Evolutionary conservation across 2,888 invertebrate genomes (phyloP).

Genomic region (Philopedon plagiatum): DNA sequence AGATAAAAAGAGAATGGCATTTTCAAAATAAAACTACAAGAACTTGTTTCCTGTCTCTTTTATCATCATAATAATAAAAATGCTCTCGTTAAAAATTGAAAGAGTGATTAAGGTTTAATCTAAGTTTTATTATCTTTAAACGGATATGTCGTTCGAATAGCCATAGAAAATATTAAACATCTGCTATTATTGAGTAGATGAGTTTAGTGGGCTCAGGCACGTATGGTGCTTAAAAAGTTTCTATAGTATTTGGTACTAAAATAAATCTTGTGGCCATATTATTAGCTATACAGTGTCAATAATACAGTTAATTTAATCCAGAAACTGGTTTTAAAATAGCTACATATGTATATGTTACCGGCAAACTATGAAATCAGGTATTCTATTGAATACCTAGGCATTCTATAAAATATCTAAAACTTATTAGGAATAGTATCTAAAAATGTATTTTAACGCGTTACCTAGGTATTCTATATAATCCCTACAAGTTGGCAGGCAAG

Average conservation of each 20-base stretch:
- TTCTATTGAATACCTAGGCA: too few species aligned
- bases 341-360: too few species aligned
- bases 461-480: too few species aligned
- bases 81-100: conserved; percentile 20
- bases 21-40: conserved; percentile 27
- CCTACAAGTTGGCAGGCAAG: too few species aligned
- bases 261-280: too few species aligned
- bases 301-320: too few species aligned
- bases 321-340: too few species aligned
- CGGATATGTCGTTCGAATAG: neutral
- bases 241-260: neutral
- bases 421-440: too few species aligned
- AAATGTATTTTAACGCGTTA: too few species aligned
- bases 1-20: conserved; percentile 25
- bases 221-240: neutral
- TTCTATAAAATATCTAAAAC: too few species aligned
- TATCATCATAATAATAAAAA: conserved; percentile 2
- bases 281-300: too few species aligned
- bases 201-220: neutral
- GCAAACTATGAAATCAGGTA: too few species aligned
- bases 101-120: neutral
- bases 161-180: neutral
- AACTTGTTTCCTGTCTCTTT: conserved; percentile 34
- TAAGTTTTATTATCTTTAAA: neutral
- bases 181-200: neutral